Evolutionary conservation across 2,113 vertebrate genomes (phyloP).

Genomic region (Mustela lutreola): DNA sequence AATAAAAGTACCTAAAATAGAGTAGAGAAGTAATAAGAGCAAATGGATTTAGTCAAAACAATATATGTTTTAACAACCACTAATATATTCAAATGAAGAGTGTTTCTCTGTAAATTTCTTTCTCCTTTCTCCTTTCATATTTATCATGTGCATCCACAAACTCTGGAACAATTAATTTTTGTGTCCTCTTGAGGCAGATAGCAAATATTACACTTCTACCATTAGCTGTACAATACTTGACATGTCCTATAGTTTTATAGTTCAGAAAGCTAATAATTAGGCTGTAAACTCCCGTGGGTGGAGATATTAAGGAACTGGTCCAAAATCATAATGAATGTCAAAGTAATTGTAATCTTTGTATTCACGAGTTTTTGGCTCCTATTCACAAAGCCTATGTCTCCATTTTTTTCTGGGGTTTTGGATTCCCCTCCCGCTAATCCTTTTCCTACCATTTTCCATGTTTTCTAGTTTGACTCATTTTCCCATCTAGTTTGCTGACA

Average conservation of each 20-base stretch:
- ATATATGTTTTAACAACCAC: background rate
- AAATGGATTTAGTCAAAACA: conserved; percentile 30
- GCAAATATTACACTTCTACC: conserved; percentile 50
- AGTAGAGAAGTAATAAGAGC: background rate
- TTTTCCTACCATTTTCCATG: background rate
- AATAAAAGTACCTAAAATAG: conserved; percentile 24
- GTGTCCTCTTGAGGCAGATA: background rate
- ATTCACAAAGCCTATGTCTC: background rate
- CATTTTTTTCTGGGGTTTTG: background rate
- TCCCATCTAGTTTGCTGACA: background rate
- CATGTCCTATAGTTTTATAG: conserved; percentile 33
- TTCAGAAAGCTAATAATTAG: conserved; percentile 70
- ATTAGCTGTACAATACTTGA: conserved; percentile 36
- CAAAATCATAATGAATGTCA: conserved; percentile 63
- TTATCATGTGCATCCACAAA: background rate
- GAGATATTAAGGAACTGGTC: conserved; percentile 62
- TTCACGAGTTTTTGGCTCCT: conserved; percentile 47
- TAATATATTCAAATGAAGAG: conserved; percentile 1
- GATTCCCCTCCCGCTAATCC: background rate
- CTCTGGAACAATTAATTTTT: conserved; percentile 10
- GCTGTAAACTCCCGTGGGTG: conserved; percentile 39
- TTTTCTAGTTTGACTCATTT: conserved; percentile 12
- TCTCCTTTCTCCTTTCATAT: background rate
- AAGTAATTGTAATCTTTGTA: conserved; percentile 64
- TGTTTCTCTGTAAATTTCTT: background rate